These are phyloP conservation scores for Radopholus similis DNA, from an alignment of 1,140 invertebrate species.

Conservation along the genomic window DNA sequence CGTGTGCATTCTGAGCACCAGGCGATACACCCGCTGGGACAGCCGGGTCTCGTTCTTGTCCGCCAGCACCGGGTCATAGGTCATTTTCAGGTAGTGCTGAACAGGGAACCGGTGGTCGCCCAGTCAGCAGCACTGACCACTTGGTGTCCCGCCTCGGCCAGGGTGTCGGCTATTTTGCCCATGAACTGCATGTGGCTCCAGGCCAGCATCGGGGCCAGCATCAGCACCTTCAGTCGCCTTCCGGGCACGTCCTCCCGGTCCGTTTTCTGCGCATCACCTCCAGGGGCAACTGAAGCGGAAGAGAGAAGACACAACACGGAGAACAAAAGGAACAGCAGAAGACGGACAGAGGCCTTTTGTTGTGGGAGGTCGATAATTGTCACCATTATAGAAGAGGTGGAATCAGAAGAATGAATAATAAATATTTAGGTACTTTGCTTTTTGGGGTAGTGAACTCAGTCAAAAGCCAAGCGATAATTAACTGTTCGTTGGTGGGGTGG, in stretches of 20 bases:
- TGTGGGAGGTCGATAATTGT: too few species aligned
- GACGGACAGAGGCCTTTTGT: too few species aligned
- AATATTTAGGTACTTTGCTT: too few species aligned
- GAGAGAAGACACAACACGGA: too few species aligned
- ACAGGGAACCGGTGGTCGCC: neutral
- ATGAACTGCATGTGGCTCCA: constrained; percentile 36
- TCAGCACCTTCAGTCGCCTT: constrained; percentile 24
- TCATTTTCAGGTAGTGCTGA: neutral
- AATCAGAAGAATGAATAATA: too few species aligned
- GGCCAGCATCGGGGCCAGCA: constrained; percentile 27
- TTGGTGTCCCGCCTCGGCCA: constrained; percentile 46
- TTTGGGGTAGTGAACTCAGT: too few species aligned
- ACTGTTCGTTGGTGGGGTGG: too few species aligned
- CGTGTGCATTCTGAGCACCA: neutral
- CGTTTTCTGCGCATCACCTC: too few species aligned
- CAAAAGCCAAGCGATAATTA: too few species aligned
- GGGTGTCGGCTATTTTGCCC: constrained; percentile 34
- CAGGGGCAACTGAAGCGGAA: too few species aligned
- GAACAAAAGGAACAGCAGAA: too few species aligned
- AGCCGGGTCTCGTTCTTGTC: neutral
- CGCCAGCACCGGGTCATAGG: neutral
- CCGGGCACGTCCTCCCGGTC: neutral
- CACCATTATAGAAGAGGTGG: too few species aligned
- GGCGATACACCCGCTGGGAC: neutral
- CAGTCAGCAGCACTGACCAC: constrained; percentile 23